Percentiles rank a stretch among this genome's conserved stretches.
phyloP scores from a whole-genome alignment of 1,140 invertebrate genomes.

The Rhyacophila brunnea region DNA sequence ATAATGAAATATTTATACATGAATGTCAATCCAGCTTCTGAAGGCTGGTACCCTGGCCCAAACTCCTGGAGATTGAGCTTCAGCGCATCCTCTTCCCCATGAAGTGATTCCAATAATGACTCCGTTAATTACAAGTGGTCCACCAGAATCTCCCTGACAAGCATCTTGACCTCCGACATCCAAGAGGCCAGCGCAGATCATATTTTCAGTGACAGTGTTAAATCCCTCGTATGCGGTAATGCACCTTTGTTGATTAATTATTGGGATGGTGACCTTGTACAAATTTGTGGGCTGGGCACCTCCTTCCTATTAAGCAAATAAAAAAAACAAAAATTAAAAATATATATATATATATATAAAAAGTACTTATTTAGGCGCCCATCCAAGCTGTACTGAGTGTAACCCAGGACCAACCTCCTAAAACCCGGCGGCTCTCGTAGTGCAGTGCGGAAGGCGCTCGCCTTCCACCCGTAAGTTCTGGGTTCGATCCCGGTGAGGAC shows the following conservation, averaged over 20 bases:
- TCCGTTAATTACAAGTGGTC: conserved; percentile 37
- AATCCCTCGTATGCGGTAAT: conserved; percentile 30
- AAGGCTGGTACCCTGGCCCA: conserved; percentile 56
- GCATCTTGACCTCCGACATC: conserved; percentile 36
- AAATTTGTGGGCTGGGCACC: conserved; percentile 38
- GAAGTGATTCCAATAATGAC: conserved; percentile 48
- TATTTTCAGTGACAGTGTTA: conserved; percentile 40
- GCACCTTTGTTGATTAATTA: conserved; percentile 39
- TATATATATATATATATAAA: background rate
- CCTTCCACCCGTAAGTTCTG: no score
- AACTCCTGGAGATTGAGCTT: conserved; percentile 57
- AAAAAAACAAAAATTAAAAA: no score
- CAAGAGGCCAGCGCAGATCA: conserved; percentile 56
- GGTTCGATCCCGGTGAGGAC: no score
- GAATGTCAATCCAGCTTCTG: conserved; percentile 42
- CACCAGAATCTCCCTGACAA: conserved; percentile 43
- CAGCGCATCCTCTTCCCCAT: conserved; percentile 50
- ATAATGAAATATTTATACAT: conserved; percentile 11
- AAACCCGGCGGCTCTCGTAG: no score
- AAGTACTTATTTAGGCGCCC: no score
- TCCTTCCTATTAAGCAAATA: conserved; percentile 16
- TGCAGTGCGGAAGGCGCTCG: no score
- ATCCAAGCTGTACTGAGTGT: no score
- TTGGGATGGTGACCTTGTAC: conserved; percentile 43
- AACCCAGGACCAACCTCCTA: no score